Evolutionary conservation across 2,888 invertebrate species (phyloP), one percentile per base, ranked within the genome.

Genomic region (Diloba caeruleocephala): DNA sequence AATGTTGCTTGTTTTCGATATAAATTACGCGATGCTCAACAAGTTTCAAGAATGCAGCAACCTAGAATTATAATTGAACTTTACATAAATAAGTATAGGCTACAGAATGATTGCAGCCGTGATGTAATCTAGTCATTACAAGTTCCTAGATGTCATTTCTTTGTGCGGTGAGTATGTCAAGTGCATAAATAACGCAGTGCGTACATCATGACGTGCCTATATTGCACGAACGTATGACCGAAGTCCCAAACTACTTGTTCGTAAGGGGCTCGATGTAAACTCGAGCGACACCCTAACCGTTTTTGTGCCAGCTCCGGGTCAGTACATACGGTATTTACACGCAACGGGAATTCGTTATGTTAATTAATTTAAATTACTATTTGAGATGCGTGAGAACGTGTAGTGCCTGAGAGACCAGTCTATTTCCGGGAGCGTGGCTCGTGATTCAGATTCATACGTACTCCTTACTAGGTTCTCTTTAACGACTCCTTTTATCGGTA

Each of bases 321-420:
- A 67, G 3, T 49, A 55, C 58, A 52, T 65, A 63, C 66, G 65
- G 73, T 68, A 68, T 53, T 52, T 46, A 58, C 43, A 61, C 52
- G 39, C 25, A 64, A 58, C 62, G 56, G 62, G 71, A 74, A 70
- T 74, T 76, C 74, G 76, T 74, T 74, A 81, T 80, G 80, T 65
- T 76, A 81, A 81, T 81, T 74, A 76, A 80, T 80, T 80, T 77
- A 79, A 81, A 81, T 81, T 46, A 61, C 52, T 54, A 71, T 77
- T 73, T 71, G 61, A 76, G 78, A 73, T 69, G 65, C 79, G 78
- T 81, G 81, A 72, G 81, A 80, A 78, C 58, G 54, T 12, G 48
- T 58, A 46, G 39, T 36, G 33, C 23, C 50, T 43, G 34, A 59
- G 36, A 49, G 45, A 48, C 37, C 50, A 49, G 50, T 55, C 53